Conservation (phyloP, 2,797 vertebrate species). For the Semotilus atromaculatus region DNA sequence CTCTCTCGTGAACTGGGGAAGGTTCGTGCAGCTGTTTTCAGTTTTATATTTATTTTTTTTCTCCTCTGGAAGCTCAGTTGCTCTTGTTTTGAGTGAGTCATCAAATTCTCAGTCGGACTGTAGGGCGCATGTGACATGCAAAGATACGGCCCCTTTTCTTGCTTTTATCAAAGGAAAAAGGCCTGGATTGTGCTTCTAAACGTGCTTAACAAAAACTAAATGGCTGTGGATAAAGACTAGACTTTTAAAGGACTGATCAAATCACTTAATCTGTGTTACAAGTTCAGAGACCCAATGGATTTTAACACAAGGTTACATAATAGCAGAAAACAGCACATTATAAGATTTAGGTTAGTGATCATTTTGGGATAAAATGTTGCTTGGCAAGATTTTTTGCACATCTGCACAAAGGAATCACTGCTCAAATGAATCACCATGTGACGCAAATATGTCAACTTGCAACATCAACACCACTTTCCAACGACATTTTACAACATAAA, state of each 20-base stretch:
- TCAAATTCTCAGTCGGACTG: conserved; percentile 34
- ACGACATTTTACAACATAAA: too few relatives aligned
- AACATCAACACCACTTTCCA: neutral
- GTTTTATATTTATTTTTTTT: conserved; percentile 22
- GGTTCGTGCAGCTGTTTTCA: conserved; percentile 7
- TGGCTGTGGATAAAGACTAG: neutral
- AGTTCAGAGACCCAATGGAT: neutral
- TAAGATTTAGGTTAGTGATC: conserved; percentile 13
- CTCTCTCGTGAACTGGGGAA: neutral
- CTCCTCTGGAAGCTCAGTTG: neutral
- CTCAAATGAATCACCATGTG: neutral
- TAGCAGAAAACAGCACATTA: neutral
- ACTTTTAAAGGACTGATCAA: neutral
- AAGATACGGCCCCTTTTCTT: neutral
- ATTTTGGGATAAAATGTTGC: neutral
- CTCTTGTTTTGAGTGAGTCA: conserved; percentile 51
- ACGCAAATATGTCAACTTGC: neutral
- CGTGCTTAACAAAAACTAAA: neutral
- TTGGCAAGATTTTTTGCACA: conserved; percentile 5
- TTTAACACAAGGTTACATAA: conserved; percentile 27
- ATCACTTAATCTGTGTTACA: conserved; percentile 18
- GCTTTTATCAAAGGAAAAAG: conserved; percentile 21
- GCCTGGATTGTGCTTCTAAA: conserved; percentile 3
- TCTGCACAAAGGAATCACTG: neutral
- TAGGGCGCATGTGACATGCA: conserved; percentile 27